Base-by-base conservation (phyloP, 2,113 vertebrate species). In the Oncorhynchus kisutch region DNA sequence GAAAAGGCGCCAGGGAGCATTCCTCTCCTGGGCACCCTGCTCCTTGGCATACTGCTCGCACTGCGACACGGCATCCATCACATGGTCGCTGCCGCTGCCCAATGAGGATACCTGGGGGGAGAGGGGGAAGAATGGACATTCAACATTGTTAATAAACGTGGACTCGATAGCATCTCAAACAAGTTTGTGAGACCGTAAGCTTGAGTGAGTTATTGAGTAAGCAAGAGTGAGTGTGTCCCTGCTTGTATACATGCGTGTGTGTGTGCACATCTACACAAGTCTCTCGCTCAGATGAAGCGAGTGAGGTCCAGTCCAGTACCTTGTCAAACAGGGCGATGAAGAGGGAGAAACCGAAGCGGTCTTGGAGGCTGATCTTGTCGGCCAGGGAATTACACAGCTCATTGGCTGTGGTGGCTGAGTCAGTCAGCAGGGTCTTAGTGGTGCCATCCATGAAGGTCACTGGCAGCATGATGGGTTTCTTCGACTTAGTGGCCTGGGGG, bases 311-410 rank as follows among this genome's bases (percentile, higher is more conserved):
- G 25, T 68, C 9, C 45, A 5, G 68, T 18, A 99, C 98, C 96
- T 99, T 99, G 86, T 99, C 98, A 79, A 99, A 99, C 76, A 99
- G 92, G 3, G 98, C 98, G 1, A 99, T 99, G 91, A 99, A 99
- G 71, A 99, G 94, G 0, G 98, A 99, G 91, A 99, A 99, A 11
- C 98, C 98, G 1, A 99, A 99, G 34, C 94, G 92, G 70, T 99
- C 97, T 62, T 88, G 93, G 82, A 99, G 95, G 59, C 90, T 95
- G 88, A 98, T 97, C 88, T 99, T 99, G 88, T 98, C 97, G 0
- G 97, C 93, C 79, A 99, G 82, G 0, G 97, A 94, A 2, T 94
- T 95, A 86, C 97, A 99, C 64, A 99, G 95, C 87, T 99, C 98
- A 48, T 91, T 95, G 83, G 98, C 97, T 0, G 97, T 99, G 49